These are phyloP conservation scores for Phrixothrix hirtus DNA, from an alignment of 2,888 invertebrate species.

Conservation along the genomic window DNA sequence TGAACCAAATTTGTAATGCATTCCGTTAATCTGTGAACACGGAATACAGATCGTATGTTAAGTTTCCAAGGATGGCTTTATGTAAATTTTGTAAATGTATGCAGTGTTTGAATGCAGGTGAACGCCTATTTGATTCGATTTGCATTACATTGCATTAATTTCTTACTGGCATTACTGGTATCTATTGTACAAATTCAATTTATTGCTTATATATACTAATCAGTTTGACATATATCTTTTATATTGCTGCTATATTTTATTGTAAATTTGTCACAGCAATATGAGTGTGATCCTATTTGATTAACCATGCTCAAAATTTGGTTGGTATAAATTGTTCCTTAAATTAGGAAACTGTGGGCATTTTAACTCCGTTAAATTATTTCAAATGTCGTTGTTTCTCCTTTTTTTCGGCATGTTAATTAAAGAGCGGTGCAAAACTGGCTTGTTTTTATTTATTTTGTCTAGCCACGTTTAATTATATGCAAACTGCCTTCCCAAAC, in stretches of 20 bases:
- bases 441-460: constrained; percentile 25
- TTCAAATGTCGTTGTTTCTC: constrained; percentile 1
- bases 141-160: too few species aligned
- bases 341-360: constrained; percentile 1
- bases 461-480: constrained; percentile 24
- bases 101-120: constrained; percentile 12
- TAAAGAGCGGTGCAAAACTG: constrained; percentile 16
- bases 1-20: too few species aligned
- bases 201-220: too few species aligned
- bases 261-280: too few species aligned
- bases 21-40: too few species aligned
- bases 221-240: too few species aligned
- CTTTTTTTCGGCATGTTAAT: constrained; percentile 18
- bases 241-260: too few species aligned
- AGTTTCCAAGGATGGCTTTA: constrained; percentile 15
- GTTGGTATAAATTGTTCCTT: background rate
- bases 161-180: too few species aligned
- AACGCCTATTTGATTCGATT: constrained; percentile 20
- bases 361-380: constrained; percentile 12
- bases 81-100: constrained; percentile 9
- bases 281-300: too few species aligned
- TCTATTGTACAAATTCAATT: too few species aligned
- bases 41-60: constrained; percentile 14
- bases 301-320: background rate
- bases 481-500: constrained; percentile 18